Base-by-base conservation (phyloP, 92 coral and sea anemone genomes). In the Epizoanthus stellaris region DNA sequence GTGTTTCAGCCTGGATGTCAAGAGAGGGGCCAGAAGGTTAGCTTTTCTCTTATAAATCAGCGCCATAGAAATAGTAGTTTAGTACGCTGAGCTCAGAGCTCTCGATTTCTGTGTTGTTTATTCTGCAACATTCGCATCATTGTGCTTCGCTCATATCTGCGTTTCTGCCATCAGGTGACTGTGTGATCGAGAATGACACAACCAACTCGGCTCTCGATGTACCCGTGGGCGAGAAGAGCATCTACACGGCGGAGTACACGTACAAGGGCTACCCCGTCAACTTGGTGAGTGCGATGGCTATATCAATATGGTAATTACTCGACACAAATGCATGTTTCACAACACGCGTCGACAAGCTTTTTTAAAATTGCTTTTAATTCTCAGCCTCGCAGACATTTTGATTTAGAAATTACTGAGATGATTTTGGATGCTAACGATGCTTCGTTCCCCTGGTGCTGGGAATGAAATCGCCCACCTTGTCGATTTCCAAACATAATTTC, bases 11-110 rank as follows among this genome's bases (percentile, higher is more conserved):
- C 70, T 96, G 99, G 99, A 91, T 96, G 73, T 96, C 99, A 42
- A 89, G 99, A 66, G 99, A 96, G 77, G 98, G 98, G 17, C 99
- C 99, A 16, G 99, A 96, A 94, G 99, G 99, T 95, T 80, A 81
- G 87, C 4, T 7, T 40, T 47, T 38, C 66, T 45, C 30, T 61
- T 20, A 72, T 49, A 17, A 59, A 86, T n/a, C 85, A 75, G 58
- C 70, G 64, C 66, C 36, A 40, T 80, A 21, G n/a, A 15, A 39
- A 17, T 39, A 42, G 34, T 25, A 12, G 56, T 54, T 39, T 23
- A 23, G 53, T 64, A 52, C 5, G 52, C 54, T 23, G 57, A 38
- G 42, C 43, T 42, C n/a, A 39, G 57, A 77, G 36, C 58, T 90
- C 70, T 85, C 25, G 65, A 67, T 82, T 82, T 42, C 73, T 72